Conservation (phyloP, 1,140 invertebrate species). For the Orius laevigatus region DNA sequence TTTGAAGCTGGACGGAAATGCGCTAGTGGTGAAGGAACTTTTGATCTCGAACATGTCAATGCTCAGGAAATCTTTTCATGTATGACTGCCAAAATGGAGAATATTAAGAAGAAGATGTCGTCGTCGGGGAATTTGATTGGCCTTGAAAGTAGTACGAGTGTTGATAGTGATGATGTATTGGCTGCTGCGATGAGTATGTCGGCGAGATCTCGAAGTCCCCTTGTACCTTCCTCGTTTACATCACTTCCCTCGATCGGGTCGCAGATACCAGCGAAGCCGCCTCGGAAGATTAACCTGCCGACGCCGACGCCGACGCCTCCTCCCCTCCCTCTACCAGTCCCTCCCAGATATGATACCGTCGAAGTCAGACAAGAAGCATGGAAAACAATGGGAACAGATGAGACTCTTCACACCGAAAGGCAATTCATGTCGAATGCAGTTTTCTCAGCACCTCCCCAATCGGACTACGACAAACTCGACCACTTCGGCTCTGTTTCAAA, state of each 20-base stretch:
- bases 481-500: constrained; percentile 58
- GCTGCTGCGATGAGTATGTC: constrained; percentile 40
- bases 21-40: constrained; percentile 67
- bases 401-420: constrained; percentile 35
- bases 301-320: constrained; percentile 45
- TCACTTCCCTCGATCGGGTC: not conserved
- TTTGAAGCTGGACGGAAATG: constrained; percentile 84
- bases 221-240: constrained; percentile 1
- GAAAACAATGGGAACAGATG: constrained; percentile 56
- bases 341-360: constrained; percentile 49
- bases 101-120: constrained; percentile 53
- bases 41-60: constrained; percentile 59
- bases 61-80: constrained; percentile 58
- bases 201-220: constrained; percentile 25
- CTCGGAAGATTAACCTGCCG: constrained; percentile 23
- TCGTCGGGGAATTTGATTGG: not conserved
- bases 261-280: constrained; percentile 12
- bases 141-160: not conserved
- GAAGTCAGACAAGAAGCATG: constrained; percentile 55
- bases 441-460: constrained; percentile 8
- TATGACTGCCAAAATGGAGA: constrained; percentile 40
- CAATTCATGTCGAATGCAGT: not conserved
- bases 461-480: constrained; percentile 54
- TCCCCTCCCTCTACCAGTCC: constrained; percentile 43
- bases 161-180: constrained; percentile 4